Conservation (phyloP, 92 coral and sea anemone genomes). For the Diadumene lineata region DNA sequence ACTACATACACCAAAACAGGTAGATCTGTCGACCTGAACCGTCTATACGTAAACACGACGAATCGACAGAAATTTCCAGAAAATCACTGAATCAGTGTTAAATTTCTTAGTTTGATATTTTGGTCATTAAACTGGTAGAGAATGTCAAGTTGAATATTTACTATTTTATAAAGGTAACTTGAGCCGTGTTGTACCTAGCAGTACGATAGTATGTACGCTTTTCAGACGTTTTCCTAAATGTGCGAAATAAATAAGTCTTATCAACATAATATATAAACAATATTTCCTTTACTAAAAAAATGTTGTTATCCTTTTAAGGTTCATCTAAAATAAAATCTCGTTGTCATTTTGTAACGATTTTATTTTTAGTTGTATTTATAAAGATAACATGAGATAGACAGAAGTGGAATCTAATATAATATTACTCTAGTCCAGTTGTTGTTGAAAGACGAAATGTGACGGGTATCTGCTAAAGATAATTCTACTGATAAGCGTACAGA, state of each 20-base stretch:
- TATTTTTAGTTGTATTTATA: not conserved
- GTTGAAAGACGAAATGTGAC: constrained; percentile 14
- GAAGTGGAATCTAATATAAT: not conserved
- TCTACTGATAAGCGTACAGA: not conserved
- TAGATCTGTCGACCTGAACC: constrained; percentile 19
- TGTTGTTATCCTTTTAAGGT: not conserved
- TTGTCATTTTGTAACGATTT: not conserved
- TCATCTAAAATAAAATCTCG: not conserved
- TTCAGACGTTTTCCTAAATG: too few species aligned
- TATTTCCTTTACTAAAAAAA: too few species aligned
- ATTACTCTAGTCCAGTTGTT: not conserved
- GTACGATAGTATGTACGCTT: too few species aligned
- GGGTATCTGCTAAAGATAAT: not conserved
- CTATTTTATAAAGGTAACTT: too few species aligned
- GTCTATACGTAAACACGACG: constrained; percentile 21
- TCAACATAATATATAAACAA: too few species aligned
- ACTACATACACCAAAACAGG: not conserved
- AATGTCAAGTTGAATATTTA: too few species aligned
- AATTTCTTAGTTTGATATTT: too few species aligned
- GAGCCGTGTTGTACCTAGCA: too few species aligned
- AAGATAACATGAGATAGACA: constrained; percentile 8
- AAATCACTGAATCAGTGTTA: not conserved
- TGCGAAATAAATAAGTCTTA: too few species aligned
- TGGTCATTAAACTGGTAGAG: too few species aligned
- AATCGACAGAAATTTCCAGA: not conserved